A percentile compares a stretch with the other conserved stretches of the same genome.
Evolutionary conservation across 2,888 invertebrate species (phyloP).

Genomic region (Drosophila fulvimacula): DNA sequence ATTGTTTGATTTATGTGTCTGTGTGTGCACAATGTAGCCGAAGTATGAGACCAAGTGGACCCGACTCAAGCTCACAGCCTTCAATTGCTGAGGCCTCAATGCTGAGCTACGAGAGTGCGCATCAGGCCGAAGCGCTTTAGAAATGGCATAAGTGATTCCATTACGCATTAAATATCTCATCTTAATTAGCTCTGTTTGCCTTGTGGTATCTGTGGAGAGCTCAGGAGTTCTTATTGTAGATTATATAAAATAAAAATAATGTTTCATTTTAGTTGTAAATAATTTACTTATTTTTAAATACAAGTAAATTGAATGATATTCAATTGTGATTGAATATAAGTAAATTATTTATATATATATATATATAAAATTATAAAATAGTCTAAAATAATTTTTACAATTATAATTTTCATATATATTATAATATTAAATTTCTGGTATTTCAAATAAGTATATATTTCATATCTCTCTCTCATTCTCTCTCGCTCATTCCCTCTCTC

Average conservation of each 20-base stretch:
- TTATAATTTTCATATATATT: too few relatives aligned
- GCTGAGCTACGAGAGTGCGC: background rate
- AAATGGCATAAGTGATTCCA: slow-evolving; percentile 10
- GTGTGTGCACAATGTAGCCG: slow-evolving; percentile 76
- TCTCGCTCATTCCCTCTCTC: too few relatives aligned
- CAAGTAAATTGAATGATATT: too few relatives aligned
- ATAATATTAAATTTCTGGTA: too few relatives aligned
- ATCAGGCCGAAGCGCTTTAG: background rate
- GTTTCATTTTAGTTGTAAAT: background rate
- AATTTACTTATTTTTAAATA: background rate
- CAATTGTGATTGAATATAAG: too few relatives aligned
- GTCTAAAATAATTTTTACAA: too few relatives aligned
- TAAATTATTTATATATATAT: too few relatives aligned
- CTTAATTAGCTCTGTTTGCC: slow-evolving; percentile 4
- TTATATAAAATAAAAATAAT: background rate
- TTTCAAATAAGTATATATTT: too few relatives aligned
- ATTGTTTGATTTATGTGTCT: slow-evolving; percentile 85
- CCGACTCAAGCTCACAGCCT: background rate
- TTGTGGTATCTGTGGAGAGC: background rate
- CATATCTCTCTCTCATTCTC: too few relatives aligned
- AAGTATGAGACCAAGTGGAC: slow-evolving; percentile 14
- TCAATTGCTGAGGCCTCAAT: background rate
- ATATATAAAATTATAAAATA: too few relatives aligned
- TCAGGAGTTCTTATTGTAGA: background rate
- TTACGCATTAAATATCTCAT: slow-evolving; percentile 4